These are phyloP conservation scores for Batillaria attramentaria DNA, from an alignment of 1,140 invertebrate genomes.

Conservation along the genomic window DNA sequence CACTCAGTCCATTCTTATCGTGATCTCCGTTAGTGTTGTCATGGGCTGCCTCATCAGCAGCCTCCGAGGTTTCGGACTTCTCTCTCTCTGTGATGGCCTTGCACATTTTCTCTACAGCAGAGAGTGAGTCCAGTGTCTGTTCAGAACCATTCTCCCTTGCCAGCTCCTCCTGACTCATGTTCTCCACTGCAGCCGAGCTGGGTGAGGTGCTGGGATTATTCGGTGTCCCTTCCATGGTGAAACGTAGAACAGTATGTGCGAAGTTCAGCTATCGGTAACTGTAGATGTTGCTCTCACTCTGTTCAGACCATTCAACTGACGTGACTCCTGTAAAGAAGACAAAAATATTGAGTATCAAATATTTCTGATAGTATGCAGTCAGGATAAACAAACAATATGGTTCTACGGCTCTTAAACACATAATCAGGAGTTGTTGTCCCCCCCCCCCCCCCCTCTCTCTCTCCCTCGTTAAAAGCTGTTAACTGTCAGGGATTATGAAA, in stretches of 20 bases:
- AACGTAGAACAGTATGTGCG: not conserved
- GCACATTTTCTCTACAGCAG: not conserved
- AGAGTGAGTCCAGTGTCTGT: not conserved
- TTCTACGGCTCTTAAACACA: too few relatives aligned
- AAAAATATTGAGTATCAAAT: not conserved
- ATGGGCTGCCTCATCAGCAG: not conserved
- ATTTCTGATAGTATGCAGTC: not conserved
- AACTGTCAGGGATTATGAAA: too few relatives aligned
- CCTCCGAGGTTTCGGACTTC: not conserved
- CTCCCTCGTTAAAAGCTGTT: too few relatives aligned
- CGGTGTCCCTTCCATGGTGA: not conserved
- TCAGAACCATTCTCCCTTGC: not conserved
- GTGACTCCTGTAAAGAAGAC: not conserved
- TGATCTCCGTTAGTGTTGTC: not conserved
- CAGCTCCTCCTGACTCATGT: not conserved
- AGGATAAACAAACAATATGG: too few relatives aligned
- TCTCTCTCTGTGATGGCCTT: conserved; percentile 4
- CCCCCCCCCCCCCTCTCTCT: not conserved
- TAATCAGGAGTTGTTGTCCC: not conserved
- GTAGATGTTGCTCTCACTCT: too few relatives aligned
- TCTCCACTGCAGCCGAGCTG: not conserved
- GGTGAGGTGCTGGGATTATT: not conserved
- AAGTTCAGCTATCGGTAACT: not conserved
- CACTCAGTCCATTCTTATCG: too few relatives aligned
- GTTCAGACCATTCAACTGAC: too few relatives aligned